Percentiles rank a stretch among this genome's conserved stretches.
Evolutionary conservation across 2,888 invertebrate species (phyloP).

Genomic region (Iselma pallidipennis): DNA sequence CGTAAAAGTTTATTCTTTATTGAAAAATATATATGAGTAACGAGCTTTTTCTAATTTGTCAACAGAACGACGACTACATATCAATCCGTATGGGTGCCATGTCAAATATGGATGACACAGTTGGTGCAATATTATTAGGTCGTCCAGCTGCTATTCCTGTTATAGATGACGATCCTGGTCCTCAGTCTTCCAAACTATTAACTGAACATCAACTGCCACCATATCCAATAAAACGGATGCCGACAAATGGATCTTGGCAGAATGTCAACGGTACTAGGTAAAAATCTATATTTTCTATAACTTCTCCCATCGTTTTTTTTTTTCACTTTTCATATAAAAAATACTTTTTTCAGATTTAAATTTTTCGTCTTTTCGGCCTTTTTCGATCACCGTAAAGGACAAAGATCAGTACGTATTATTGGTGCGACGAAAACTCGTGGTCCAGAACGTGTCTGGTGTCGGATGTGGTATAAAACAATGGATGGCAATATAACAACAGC

Average conservation of each 20-base stretch:
- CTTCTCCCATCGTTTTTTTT: background rate
- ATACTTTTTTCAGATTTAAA: slow-evolving; percentile 69
- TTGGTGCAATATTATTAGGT: slow-evolving; percentile 52
- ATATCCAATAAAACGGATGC: slow-evolving; percentile 67
- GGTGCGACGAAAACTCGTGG: slow-evolving; percentile 88
- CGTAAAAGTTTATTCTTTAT: no score
- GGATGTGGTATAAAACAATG: slow-evolving; percentile 68
- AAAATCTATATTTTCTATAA: no score
- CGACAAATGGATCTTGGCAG: slow-evolving; percentile 80
- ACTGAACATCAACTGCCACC: slow-evolving; percentile 59
- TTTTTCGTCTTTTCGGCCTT: slow-evolving; percentile 93
- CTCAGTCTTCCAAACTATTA: slow-evolving; percentile 46
- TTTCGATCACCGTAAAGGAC: slow-evolving; percentile 74
- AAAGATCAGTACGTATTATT: slow-evolving; percentile 74
- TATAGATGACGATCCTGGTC: slow-evolving; percentile 32
- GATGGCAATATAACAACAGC: slow-evolving; percentile 45
- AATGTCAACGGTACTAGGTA: slow-evolving; percentile 74
- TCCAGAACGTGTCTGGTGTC: slow-evolving; percentile 80
- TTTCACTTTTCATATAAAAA: no score
- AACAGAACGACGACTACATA: slow-evolving; percentile 58
- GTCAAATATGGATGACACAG: slow-evolving; percentile 54
- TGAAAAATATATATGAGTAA: no score
- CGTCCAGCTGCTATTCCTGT: slow-evolving; percentile 36
- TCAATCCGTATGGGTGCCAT: slow-evolving; percentile 56
- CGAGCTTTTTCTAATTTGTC: no score